Conservation (phyloP, 1,140 invertebrate genomes). For the Drosophila tsacasi region DNA sequence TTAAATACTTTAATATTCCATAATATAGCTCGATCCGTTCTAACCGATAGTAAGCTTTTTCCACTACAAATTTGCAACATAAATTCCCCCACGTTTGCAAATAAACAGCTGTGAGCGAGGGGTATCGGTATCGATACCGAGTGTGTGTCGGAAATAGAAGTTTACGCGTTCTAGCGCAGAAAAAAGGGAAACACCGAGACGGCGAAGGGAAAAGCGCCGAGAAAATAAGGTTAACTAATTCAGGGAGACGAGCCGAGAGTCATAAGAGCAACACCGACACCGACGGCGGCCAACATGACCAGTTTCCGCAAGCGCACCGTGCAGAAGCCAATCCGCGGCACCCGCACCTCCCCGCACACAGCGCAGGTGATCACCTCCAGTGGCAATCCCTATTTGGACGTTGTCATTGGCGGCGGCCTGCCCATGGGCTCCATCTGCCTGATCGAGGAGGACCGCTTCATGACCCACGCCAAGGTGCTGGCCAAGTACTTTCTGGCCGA, state of each 20-base stretch:
- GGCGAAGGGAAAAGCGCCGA: slow-evolving; percentile 10
- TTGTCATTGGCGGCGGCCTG: slow-evolving; percentile 88
- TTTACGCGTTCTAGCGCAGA: slow-evolving; percentile 28
- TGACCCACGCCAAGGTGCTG: slow-evolving; percentile 90
- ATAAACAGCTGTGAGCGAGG: slow-evolving; percentile 15
- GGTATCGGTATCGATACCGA: slow-evolving; percentile 9
- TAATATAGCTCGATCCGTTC: neutral
- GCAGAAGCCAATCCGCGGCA: slow-evolving; percentile 87
- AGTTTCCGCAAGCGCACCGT: slow-evolving; percentile 84
- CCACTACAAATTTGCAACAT: neutral
- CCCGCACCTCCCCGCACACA: slow-evolving; percentile 88
- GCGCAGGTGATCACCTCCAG: slow-evolving; percentile 89
- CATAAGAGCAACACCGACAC: neutral
- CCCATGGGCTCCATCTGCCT: slow-evolving; percentile 87
- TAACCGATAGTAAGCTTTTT: neutral
- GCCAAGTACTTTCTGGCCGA: slow-evolving; percentile 94
- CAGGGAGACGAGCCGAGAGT: slow-evolving; percentile 2
- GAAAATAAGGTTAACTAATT: slow-evolving; percentile 29
- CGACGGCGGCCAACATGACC: slow-evolving; percentile 55
- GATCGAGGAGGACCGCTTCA: slow-evolving; percentile 92
- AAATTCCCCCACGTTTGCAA: slow-evolving; percentile 6
- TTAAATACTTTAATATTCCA: no score
- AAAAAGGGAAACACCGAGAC: slow-evolving; percentile 6
- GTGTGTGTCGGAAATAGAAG: slow-evolving; percentile 29
- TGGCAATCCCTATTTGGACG: slow-evolving; percentile 90